These are phyloP conservation scores for Chydorus sphaericus DNA, from an alignment of 2,888 invertebrate genomes.

Conservation along the genomic window DNA sequence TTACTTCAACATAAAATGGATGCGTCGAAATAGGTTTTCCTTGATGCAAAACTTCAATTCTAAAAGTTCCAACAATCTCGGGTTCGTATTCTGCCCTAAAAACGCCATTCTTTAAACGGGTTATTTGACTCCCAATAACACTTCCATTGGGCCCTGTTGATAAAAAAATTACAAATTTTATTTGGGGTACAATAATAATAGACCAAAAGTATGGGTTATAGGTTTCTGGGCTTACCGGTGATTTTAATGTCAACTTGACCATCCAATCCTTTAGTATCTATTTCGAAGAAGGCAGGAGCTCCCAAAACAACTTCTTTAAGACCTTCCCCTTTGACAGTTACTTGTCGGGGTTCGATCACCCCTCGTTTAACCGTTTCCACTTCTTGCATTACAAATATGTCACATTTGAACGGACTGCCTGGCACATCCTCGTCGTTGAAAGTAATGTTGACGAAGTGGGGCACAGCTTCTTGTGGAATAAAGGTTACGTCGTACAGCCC, in stretches of 20 bases:
- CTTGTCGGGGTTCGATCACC: slow-evolving; percentile 20
- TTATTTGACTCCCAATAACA: slow-evolving; percentile 32
- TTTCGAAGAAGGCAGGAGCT: slow-evolving; percentile 30
- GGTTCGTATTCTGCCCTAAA: slow-evolving; percentile 59
- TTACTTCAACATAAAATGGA: slow-evolving; percentile 50
- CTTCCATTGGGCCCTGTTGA: slow-evolving; percentile 37
- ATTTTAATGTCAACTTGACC: slow-evolving; percentile 35
- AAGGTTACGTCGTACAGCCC: slow-evolving; percentile 87
- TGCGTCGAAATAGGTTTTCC: slow-evolving; percentile 44
- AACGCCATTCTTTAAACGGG: slow-evolving; percentile 28
- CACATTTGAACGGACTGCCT: slow-evolving; percentile 72
- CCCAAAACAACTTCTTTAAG: slow-evolving; percentile 32
- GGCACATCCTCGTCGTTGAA: slow-evolving; percentile 85
- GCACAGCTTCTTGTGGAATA: slow-evolving; percentile 72
- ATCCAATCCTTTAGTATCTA: slow-evolving; percentile 34
- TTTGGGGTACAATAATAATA: not conserved
- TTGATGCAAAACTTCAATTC: slow-evolving; percentile 48
- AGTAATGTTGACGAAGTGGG: slow-evolving; percentile 83
- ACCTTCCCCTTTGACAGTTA: slow-evolving; percentile 29
- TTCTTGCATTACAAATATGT: slow-evolving; percentile 26
- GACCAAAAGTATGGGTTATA: not conserved
- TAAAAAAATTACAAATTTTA: not conserved
- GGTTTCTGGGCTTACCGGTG: slow-evolving; percentile 31
- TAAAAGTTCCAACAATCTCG: slow-evolving; percentile 55
- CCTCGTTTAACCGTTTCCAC: slow-evolving; percentile 18